Evolutionary conservation across 1,140 invertebrate genomes (phyloP).

Genomic region (Cydia pomonella): DNA sequence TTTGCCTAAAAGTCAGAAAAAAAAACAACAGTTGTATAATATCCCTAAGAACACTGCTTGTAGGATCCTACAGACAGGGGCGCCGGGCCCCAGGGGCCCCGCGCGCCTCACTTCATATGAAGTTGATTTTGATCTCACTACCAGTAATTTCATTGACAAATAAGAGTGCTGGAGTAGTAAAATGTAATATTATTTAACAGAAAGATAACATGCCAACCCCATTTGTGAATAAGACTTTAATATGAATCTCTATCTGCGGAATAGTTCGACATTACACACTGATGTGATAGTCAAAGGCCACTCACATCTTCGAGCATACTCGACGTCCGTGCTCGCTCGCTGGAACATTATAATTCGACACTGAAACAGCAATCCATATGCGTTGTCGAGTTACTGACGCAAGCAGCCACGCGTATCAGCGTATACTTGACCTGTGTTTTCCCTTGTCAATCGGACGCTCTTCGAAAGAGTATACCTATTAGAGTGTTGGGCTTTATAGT

Average conservation of each 20-base stretch:
- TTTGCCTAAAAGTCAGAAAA: no score
- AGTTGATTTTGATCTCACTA: no score
- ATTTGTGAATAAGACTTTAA: no score
- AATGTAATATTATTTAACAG: no score
- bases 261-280: not conserved
- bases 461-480: not conserved
- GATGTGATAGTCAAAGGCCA: conserved; percentile 11
- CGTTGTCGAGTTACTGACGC: not conserved
- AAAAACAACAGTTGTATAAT: no score
- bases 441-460: not conserved
- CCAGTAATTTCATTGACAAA: no score
- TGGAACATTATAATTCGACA: conserved; percentile 1
- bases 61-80: no score
- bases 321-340: not conserved
- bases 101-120: no score
- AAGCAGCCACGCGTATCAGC: not conserved
- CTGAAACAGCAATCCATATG: not conserved
- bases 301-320: not conserved
- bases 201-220: not conserved
- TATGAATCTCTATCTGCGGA: not conserved
- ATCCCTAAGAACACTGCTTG: no score
- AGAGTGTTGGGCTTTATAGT: no score
- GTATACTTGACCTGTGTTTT: not conserved
- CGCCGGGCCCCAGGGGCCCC: no score
- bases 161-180: no score